Evolutionary conservation across 2,888 invertebrate species (phyloP), one percentile per base, ranked within the genome.

Genomic region (Drosophila kambysellisi): DNA sequence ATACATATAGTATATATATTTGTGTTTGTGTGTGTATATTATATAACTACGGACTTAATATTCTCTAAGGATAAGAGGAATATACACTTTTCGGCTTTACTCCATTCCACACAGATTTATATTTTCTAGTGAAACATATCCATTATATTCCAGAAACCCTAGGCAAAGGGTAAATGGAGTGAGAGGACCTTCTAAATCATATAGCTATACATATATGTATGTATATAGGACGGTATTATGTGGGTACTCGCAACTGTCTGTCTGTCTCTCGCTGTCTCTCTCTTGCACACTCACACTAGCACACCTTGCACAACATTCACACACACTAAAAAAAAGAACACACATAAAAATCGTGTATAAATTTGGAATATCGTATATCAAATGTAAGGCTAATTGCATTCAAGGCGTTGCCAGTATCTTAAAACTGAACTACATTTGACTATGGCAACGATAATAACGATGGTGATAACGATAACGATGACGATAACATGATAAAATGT

Each of bases 41-140:
- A 58, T 59, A 68, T 69, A 63, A 58, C 70, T 78, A 73, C 52
- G 39, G 73, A 56, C 64, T 76, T 79, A 83, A 77, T 79, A 82
- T 71, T 77, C 71, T 77, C 79, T 89, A 87, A 74, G 73, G 76
- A 71, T 89, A 83, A 87, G 91, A 91, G 91, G 91, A 91, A 91
- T 91, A 82, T 91, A 91, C 91, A 91, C 83, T 88, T 77, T 69
- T 75, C 30, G 51, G 53, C 43, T 68, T 65, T 32, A 20, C 53
- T 39, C 33, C 56, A 30, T 29, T 56, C 37, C 46, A 25, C 20
- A 54, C 35, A 17, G 25, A 17, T 25, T 17, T 37, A 17, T 37
- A 20, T 20, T 15, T 33, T 37, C 37, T 61, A 63, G 9, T 4
- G 8, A 50, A 69, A 70, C 63, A 43, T 51, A 59, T 81, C 63